Conservation (phyloP, 2,113 vertebrate species). For the Epinephelus lanceolatus region DNA sequence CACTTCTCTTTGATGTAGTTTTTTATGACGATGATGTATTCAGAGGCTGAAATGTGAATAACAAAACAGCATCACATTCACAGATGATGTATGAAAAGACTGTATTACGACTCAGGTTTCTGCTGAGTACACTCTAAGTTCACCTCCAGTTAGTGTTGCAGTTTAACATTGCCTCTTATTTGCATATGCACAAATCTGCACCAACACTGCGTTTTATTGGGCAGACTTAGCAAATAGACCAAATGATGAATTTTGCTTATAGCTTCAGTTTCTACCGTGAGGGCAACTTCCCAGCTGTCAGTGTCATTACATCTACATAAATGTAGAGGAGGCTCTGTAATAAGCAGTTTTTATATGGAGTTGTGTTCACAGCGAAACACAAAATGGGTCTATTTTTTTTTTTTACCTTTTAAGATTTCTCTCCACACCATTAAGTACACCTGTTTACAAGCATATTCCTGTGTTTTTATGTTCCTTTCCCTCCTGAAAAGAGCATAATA, state of each 20-base stretch:
- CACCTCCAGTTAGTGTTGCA: not conserved
- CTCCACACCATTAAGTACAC: not conserved
- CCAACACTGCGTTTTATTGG: not conserved
- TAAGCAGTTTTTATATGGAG: not conserved
- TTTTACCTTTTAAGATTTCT: not conserved
- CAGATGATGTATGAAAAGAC: not conserved
- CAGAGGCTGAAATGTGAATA: slow-evolving; percentile 11
- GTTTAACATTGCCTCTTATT: not conserved
- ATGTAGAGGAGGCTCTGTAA: not conserved
- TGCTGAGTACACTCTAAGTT: slow-evolving; percentile 2
- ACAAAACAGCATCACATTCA: not conserved
- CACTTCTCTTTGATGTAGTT: slow-evolving; percentile 30
- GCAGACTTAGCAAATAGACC: not conserved
- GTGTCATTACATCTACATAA: not conserved
- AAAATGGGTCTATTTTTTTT: too few relatives aligned
- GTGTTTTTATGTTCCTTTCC: not conserved
- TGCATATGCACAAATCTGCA: not conserved
- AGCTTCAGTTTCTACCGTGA: not conserved
- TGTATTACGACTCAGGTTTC: not conserved
- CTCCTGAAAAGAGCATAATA: not conserved
- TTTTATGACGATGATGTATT: slow-evolving; percentile 6
- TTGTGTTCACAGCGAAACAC: not conserved
- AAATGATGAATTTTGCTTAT: not conserved
- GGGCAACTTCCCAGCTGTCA: not conserved
- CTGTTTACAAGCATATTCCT: not conserved